A percentile compares a stretch with the other conserved stretches of the same genome.
Conservation (phyloP, 2,888 invertebrate species). For the Hyposoter didymator region DNA sequence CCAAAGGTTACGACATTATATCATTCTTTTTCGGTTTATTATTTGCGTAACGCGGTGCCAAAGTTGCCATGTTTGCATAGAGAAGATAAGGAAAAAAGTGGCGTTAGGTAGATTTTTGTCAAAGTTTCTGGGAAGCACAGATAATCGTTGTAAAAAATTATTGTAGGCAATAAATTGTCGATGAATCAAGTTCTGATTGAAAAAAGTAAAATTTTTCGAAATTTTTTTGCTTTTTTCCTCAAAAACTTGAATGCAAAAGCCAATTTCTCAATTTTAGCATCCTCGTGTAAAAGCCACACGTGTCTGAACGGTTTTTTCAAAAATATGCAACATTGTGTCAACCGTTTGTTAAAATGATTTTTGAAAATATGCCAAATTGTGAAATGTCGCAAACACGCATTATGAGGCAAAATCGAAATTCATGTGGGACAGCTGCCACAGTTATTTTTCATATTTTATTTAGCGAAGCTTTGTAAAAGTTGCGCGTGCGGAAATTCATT, state of each 20-base stretch:
- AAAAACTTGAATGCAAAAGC: background rate
- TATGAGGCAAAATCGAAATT: background rate
- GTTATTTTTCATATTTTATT: background rate
- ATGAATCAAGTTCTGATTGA: background rate
- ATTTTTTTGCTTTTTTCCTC: background rate
- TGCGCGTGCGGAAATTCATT: background rate
- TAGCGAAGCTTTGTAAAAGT: background rate
- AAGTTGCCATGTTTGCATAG: background rate
- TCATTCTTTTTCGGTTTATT: background rate
- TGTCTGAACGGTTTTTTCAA: background rate
- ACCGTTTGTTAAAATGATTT: background rate
- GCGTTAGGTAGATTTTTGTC: background rate
- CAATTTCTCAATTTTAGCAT: slow-evolving; percentile 1
- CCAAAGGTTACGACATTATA: background rate
- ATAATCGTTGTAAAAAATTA: background rate
- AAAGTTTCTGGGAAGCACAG: background rate
- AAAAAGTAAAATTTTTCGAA: background rate
- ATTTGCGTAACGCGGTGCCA: background rate
- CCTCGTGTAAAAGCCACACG: background rate
- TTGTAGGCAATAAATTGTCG: background rate
- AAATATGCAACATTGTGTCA: background rate
- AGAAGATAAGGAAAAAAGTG: background rate
- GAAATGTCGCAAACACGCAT: background rate
- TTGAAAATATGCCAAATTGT: background rate
- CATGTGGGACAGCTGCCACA: background rate